Conservation (phyloP, 2,797 vertebrate species). For the Danio albolineatus region DNA sequence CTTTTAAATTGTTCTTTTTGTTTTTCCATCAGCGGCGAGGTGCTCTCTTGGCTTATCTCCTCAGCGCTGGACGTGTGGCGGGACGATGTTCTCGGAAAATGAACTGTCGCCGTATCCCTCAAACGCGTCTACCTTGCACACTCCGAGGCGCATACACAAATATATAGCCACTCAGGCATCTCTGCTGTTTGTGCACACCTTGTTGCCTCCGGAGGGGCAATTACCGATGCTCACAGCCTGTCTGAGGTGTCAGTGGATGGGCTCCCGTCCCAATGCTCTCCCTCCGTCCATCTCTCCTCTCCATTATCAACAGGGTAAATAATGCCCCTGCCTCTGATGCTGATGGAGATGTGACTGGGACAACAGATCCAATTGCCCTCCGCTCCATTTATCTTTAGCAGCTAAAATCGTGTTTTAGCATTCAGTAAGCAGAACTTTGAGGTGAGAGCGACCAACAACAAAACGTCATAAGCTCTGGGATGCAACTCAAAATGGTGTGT, state of each 20-base stretch:
- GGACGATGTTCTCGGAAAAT: conserved; percentile 83
- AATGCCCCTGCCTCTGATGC: conserved; percentile 66
- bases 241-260: conserved; percentile 76
- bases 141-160: conserved; percentile 37
- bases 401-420: conserved; percentile 40
- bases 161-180: conserved; percentile 72
- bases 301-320: conserved; percentile 72
- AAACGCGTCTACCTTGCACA: conserved; percentile 58
- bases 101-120: conserved; percentile 81
- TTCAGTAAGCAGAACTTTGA: conserved; percentile 21
- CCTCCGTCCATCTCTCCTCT: conserved; percentile 51
- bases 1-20: conserved; percentile 86
- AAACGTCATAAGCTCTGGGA: not conserved
- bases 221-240: conserved; percentile 82
- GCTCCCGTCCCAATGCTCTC: conserved; percentile 71
- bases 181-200: conserved; percentile 77
- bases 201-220: conserved; percentile 80
- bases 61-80: conserved; percentile 67
- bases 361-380: conserved; percentile 70
- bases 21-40: conserved; percentile 81
- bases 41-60: conserved; percentile 80
- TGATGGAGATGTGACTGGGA: conserved; percentile 75
- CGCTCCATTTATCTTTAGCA: conserved; percentile 76
- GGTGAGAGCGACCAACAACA: conserved; percentile 1
- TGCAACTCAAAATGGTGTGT: conserved; percentile 1